Percentiles rank a stretch among this genome's conserved stretches.
Conservation (phyloP, 2,113 vertebrate genomes). For the Pituophis catenifer region DNA sequence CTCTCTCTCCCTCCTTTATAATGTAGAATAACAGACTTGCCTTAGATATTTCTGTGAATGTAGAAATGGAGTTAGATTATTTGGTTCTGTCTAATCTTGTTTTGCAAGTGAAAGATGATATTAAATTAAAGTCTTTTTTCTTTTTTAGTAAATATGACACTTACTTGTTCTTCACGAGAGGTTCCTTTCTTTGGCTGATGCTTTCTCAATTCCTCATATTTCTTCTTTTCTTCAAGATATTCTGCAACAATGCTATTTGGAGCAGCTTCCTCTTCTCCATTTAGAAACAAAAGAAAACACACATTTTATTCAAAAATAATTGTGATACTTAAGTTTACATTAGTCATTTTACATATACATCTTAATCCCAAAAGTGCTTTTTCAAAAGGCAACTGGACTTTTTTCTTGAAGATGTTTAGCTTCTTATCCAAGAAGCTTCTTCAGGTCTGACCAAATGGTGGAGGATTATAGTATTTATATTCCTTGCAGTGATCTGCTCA, state of each 20-base stretch:
- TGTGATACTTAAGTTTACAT: neutral
- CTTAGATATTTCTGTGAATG: neutral
- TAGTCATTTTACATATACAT: neutral
- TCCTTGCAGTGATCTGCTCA: neutral
- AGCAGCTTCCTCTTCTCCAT: conserved; percentile 70
- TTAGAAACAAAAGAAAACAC: conserved; percentile 32
- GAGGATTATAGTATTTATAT: neutral
- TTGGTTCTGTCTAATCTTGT: neutral
- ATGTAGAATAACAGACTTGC: neutral
- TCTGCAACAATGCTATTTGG: conserved; percentile 83
- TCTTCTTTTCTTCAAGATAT: conserved; percentile 87
- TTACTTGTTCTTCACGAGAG: conserved; percentile 82
- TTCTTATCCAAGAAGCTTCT: neutral
- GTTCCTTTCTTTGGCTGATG: conserved; percentile 80
- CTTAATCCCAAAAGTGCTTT: neutral
- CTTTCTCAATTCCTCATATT: conserved; percentile 84
- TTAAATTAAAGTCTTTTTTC: neutral
- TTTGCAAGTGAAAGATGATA: neutral
- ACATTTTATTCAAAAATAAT: conserved; percentile 27
- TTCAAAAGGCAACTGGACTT: neutral
- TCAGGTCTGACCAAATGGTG: neutral
- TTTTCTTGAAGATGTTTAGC: neutral
- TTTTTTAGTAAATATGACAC: neutral
- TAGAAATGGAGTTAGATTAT: neutral
- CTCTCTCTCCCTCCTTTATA: neutral